Evolutionary conservation across 2,113 vertebrate genomes (phyloP), one percentile per base, ranked within the genome.

Genomic region (Pitta sordida): DNA sequence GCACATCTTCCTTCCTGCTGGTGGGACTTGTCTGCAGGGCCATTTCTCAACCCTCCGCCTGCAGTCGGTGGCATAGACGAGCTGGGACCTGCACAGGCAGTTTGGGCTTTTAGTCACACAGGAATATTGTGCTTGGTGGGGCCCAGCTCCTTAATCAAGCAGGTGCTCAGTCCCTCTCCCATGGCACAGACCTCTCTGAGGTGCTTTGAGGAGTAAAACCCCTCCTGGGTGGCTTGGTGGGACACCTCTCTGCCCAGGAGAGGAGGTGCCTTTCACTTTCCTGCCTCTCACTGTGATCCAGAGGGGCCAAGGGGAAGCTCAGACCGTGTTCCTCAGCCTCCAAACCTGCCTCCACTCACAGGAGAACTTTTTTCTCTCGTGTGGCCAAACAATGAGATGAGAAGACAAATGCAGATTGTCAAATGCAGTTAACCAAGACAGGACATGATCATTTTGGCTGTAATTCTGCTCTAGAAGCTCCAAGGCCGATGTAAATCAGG

Each of bases 231-330:
- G 39, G 55, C 23, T 17, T 2, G 37, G 8, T 65, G 77, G 52
- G 51, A 63, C 13, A 29, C 13, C 29, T 18, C 52, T 11, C 1
- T 37, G 49, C 22, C 43, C 13, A 26, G 68, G 23, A 55, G 30
- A 83, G 73, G 68, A 2, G 17, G 16, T 64, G 59, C 55, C 52
- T 64, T 14, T 30, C 80, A 52, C 32, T 83, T n/a, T 83, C 85
- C 92, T 76, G 88, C 88, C 86, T 91, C 91, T 94, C 90, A 82
- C 83, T 68, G 58, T 0, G 49, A n/a, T 55, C 86, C 94, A 71
- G 9, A 48, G 88, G 82, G 88, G 70, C 83, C 86, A 0, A 53
- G 10, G 63, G 83, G 63, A 39, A 36, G 86, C 43, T 6, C 41
- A 14, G 13, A 1, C 46, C 10, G 12, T 2, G 9, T 37, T 51